phyloP scores from a whole-genome alignment of 2,797 vertebrate genomes.

The Poeciliopsis infans region DNA sequence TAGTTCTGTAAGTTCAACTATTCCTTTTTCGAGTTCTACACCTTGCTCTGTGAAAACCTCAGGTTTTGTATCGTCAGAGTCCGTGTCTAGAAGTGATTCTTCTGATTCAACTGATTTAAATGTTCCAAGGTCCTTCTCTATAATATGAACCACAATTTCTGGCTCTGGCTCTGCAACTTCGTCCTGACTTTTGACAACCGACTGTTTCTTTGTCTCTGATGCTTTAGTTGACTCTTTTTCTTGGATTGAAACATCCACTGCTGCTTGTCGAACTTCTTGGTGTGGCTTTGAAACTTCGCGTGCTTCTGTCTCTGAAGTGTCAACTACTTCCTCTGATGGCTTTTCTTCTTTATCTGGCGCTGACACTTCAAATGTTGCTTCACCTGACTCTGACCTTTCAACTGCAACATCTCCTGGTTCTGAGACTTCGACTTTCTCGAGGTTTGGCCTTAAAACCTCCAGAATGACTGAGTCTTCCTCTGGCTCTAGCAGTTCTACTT shows the following conservation, averaged over 20 bases:
- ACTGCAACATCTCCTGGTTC: conserved; percentile 1
- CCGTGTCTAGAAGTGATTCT: conserved; percentile 6
- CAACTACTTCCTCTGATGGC: not conserved
- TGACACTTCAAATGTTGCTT: conserved; percentile 1
- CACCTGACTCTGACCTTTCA: conserved; percentile 2
- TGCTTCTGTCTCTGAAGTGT: not conserved
- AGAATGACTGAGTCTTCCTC: conserved; percentile 4
- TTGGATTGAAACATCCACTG: not conserved
- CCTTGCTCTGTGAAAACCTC: conserved; percentile 9
- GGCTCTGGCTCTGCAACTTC: conserved; percentile 9
- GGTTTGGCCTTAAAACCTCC: conserved; percentile 15
- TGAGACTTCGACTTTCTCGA: conserved; percentile 13
- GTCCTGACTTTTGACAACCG: not conserved
- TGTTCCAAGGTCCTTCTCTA: not conserved
- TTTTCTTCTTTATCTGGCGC: not conserved
- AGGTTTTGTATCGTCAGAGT: not conserved
- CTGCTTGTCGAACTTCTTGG: not conserved
- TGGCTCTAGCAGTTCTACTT: conserved; percentile 13
- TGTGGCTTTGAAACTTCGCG: not conserved
- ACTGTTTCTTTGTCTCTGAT: not conserved
- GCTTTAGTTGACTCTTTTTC: not conserved
- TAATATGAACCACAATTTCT: not conserved
- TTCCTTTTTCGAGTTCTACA: conserved; percentile 22
- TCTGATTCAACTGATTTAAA: not conserved
- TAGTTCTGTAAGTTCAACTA: conserved; percentile 15